Conservation (phyloP, 2,113 vertebrate genomes). For the Electrona antarctica region DNA sequence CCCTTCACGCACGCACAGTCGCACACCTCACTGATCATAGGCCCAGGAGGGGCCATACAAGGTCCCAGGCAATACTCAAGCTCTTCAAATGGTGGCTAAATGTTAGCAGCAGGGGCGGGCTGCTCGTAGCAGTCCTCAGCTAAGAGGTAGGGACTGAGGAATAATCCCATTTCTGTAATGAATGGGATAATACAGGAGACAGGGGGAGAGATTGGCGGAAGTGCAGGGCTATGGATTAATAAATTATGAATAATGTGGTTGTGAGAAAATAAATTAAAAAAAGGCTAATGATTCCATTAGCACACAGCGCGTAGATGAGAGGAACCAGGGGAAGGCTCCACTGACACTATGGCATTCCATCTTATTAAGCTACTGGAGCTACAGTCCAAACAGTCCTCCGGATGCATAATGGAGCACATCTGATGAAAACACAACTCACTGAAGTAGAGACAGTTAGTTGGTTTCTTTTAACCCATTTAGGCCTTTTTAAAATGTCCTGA, state of each 20-base stretch:
- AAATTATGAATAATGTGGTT: slow-evolving; percentile 75
- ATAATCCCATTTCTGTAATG: slow-evolving; percentile 50
- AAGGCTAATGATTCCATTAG: slow-evolving; percentile 81
- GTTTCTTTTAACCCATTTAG: no score
- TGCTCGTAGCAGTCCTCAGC: slow-evolving; percentile 18
- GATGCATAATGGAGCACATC: slow-evolving; percentile 58
- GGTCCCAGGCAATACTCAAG: slow-evolving; percentile 28
- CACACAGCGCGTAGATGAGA: slow-evolving; percentile 71
- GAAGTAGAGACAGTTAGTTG: slow-evolving; percentile 51
- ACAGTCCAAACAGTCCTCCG: slow-evolving; percentile 55
- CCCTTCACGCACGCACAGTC: no score
- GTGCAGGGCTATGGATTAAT: slow-evolving; percentile 44
- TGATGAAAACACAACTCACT: slow-evolving; percentile 55
- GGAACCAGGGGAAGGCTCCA: slow-evolving; percentile 53
- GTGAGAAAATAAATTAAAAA: slow-evolving; percentile 56
- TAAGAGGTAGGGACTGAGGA: slow-evolving; percentile 17
- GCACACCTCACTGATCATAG: slow-evolving; percentile 20
- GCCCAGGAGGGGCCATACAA: slow-evolving; percentile 12
- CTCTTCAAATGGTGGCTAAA: slow-evolving; percentile 43
- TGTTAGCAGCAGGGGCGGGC: neutral
- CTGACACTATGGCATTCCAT: slow-evolving; percentile 69
- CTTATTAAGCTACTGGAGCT: slow-evolving; percentile 66
- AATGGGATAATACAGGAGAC: slow-evolving; percentile 32
- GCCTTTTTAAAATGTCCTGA: no score
- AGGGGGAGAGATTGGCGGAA: slow-evolving; percentile 5